Evolutionary conservation across 2,797 vertebrate genomes (phyloP).

Genomic region (Nyctalus aviator): DNA sequence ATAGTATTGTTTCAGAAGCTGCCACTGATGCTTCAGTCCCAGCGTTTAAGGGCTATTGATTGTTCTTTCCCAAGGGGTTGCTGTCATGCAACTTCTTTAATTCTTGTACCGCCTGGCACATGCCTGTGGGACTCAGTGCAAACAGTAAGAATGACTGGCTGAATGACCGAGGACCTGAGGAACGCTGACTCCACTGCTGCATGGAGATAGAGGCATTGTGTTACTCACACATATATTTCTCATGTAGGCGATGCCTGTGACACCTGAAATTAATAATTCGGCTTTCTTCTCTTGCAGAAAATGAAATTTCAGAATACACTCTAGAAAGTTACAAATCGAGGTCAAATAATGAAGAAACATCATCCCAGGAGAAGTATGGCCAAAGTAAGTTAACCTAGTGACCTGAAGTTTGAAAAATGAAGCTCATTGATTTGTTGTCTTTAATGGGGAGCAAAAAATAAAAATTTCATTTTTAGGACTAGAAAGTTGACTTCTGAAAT

Average conservation of each 20-base stretch:
- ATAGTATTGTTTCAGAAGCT: background rate
- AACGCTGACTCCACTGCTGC: accelerated
- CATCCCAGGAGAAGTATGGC: slow-evolving; percentile 80
- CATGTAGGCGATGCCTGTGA: background rate
- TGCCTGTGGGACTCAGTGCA: background rate
- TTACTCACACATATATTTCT: background rate
- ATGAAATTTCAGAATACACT: slow-evolving; percentile 91
- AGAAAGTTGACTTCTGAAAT: background rate
- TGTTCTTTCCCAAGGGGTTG: background rate
- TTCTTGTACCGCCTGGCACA: background rate
- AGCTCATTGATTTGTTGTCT: background rate
- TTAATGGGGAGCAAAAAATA: background rate
- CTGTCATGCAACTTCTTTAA: background rate
- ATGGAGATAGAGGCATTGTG: background rate
- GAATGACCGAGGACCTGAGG: background rate
- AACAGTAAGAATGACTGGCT: background rate
- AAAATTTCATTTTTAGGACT: background rate
- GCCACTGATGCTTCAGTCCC: background rate
- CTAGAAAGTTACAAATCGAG: slow-evolving; percentile 93
- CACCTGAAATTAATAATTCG: background rate
- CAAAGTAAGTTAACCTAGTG: slow-evolving; percentile 79
- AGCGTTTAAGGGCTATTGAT: background rate
- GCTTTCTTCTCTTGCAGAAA: slow-evolving; percentile 88
- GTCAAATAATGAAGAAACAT: slow-evolving; percentile 90
- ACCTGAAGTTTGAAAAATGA: background rate